phyloP scores from a whole-genome alignment of 2,888 invertebrate genomes.

The Sussaba pulchella region DNA sequence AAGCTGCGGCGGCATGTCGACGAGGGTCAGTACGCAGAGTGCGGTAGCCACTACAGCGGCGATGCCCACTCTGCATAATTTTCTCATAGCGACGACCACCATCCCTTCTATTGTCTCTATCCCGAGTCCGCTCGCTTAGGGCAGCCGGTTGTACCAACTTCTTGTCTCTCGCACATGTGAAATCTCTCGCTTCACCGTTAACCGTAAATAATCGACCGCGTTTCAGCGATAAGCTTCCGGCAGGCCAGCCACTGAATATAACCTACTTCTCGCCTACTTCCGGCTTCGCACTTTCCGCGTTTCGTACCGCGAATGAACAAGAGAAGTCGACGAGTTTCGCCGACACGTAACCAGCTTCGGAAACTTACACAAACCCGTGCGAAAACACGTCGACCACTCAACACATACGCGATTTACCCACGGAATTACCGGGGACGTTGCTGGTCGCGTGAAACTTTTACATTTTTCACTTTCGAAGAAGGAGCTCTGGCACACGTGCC shows the following conservation, averaged over 20 bases:
- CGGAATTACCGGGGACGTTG: conserved; percentile 45
- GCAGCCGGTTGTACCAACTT: conserved; percentile 35
- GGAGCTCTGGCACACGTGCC: conserved; percentile 25
- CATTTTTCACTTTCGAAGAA: conserved; percentile 58
- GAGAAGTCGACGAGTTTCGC: not conserved
- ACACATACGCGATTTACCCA: conserved; percentile 19
- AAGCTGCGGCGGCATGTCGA: conserved; percentile 81
- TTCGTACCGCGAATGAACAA: not conserved
- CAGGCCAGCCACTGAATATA: conserved; percentile 10
- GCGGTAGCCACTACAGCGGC: conserved; percentile 80
- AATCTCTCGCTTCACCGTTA: conserved; percentile 39
- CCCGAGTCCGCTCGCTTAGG: conserved; percentile 53
- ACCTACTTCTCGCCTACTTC: conserved; percentile 37
- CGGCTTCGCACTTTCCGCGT: conserved; percentile 16
- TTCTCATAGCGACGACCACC: conserved; percentile 77
- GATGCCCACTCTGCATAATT: conserved; percentile 81
- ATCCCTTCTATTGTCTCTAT: conserved; percentile 73
- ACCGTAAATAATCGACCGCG: conserved; percentile 12
- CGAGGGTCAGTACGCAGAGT: conserved; percentile 80
- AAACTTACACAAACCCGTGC: conserved; percentile 14
- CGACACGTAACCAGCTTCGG: conserved; percentile 42
- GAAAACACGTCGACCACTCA: not conserved
- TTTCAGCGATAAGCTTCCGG: conserved; percentile 44
- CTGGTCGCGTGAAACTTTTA: conserved; percentile 53
- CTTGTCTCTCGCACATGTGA: conserved; percentile 61